phyloP scores from a whole-genome alignment of 1,140 invertebrate species.

The Orchesella cincta region DNA sequence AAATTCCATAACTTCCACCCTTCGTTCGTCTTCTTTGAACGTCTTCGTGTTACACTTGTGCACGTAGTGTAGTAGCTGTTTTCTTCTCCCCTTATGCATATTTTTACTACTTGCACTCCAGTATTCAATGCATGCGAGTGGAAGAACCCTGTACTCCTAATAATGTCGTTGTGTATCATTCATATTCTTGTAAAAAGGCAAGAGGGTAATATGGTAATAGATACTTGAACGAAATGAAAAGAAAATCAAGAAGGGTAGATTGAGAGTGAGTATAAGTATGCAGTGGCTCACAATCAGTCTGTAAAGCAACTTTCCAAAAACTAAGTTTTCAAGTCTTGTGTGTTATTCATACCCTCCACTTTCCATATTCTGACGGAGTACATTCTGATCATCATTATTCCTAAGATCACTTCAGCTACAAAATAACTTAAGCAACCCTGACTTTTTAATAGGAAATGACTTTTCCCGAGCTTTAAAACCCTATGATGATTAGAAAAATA shows the following conservation, averaged over 20 bases:
- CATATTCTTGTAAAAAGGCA: conserved; percentile 3
- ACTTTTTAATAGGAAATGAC: neutral
- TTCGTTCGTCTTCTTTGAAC: conserved; percentile 1
- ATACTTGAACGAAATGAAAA: conserved; percentile 4
- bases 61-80: neutral
- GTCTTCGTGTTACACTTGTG: neutral
- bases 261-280: neutral
- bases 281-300: neutral
- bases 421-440: neutral
- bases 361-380: conserved; percentile 3
- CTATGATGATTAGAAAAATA: neutral
- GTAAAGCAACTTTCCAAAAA: neutral
- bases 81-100: conserved; percentile 16
- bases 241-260: conserved; percentile 17
- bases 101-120: neutral
- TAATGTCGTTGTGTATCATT: conserved; percentile 14
- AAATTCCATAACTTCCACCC: conserved; percentile 17
- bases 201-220: conserved; percentile 22
- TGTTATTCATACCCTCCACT: neutral
- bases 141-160: neutral
- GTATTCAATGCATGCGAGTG: neutral
- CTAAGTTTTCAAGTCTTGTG: no score
- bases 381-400: conserved; percentile 15
- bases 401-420: neutral
- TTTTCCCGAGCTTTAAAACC: neutral